These are phyloP conservation scores for Papilio protenor DNA, from an alignment of 2,888 invertebrate species.

Conservation along the genomic window DNA sequence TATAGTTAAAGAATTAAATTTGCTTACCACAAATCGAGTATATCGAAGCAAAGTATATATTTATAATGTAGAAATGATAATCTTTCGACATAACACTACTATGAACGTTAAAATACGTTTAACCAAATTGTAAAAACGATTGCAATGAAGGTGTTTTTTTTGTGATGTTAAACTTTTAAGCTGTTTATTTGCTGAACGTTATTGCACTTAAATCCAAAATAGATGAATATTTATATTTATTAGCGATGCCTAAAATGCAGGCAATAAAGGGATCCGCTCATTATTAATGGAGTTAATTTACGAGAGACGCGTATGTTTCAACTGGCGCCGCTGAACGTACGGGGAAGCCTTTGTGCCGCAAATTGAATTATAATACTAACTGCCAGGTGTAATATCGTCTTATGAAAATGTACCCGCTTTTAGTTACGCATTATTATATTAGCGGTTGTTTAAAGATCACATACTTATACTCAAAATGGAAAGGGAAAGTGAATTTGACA, in stretches of 20 bases:
- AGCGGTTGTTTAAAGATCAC: background rate
- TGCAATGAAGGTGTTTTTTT: background rate
- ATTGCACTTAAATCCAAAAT: background rate
- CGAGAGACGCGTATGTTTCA: conserved; percentile 32
- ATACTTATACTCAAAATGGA: background rate
- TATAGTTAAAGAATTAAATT: background rate
- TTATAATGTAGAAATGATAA: too few species aligned
- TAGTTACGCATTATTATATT: conserved; percentile 15
- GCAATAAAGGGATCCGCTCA: conserved; percentile 25
- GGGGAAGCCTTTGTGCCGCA: conserved; percentile 36
- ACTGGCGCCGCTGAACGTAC: conserved; percentile 19
- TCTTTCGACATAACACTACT: background rate
- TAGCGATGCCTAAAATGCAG: conserved; percentile 13
- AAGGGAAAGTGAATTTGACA: too few species aligned
- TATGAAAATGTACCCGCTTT: conserved; percentile 26
- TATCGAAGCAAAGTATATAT: background rate
- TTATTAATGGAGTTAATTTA: conserved; percentile 35
- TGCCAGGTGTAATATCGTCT: conserved; percentile 37
- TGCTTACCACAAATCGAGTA: background rate
- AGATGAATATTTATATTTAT: background rate
- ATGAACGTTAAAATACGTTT: background rate
- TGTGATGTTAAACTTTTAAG: background rate
- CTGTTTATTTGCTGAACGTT: background rate
- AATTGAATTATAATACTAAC: conserved; percentile 38
- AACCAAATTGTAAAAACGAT: background rate